These are phyloP conservation scores for Ennomos quercinarius DNA, from an alignment of 2,888 invertebrate genomes.

Conservation along the genomic window DNA sequence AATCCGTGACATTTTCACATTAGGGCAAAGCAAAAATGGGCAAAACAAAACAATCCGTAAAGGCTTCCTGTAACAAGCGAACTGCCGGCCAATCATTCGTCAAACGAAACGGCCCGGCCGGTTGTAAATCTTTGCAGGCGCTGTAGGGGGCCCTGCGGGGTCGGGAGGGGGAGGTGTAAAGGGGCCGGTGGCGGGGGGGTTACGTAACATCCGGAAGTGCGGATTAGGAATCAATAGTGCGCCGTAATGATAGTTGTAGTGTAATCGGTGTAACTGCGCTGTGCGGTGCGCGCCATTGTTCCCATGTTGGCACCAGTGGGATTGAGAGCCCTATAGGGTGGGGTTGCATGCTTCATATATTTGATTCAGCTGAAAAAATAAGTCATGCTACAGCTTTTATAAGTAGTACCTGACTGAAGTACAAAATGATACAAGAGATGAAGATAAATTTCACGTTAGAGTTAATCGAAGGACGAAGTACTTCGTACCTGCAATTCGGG, in stretches of 20 bases:
- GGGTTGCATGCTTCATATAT: neutral
- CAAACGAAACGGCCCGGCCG: conserved; percentile 71
- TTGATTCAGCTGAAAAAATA: neutral
- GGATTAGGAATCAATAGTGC: conserved; percentile 86
- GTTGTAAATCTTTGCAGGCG: conserved; percentile 75
- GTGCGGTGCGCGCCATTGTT: conserved; percentile 64
- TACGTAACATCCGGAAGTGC: conserved; percentile 85
- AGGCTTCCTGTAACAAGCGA: conserved; percentile 63
- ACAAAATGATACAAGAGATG: no score
- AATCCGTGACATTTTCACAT: conserved; percentile 45
- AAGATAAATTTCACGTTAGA: no score
- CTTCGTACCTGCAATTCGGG: no score
- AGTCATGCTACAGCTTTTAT: no score
- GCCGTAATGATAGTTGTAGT: conserved; percentile 83
- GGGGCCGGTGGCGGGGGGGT: conserved; percentile 51
- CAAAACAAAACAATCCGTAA: conserved; percentile 66
- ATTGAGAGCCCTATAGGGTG: neutral
- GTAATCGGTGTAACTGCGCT: conserved; percentile 77
- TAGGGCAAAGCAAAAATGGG: conserved; percentile 47
- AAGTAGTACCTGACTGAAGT: no score
- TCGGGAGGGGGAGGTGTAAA: conserved; percentile 37
- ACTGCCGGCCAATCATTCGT: conserved; percentile 80
- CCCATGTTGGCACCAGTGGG: conserved; percentile 28
- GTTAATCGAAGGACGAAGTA: no score
- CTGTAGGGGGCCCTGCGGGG: conserved; percentile 42